Evolutionary conservation across 37 sponge, comb jelly and placozoan species (phyloP), one percentile per base, ranked within the genome.

Genomic region (Oopsacas minuta): DNA sequence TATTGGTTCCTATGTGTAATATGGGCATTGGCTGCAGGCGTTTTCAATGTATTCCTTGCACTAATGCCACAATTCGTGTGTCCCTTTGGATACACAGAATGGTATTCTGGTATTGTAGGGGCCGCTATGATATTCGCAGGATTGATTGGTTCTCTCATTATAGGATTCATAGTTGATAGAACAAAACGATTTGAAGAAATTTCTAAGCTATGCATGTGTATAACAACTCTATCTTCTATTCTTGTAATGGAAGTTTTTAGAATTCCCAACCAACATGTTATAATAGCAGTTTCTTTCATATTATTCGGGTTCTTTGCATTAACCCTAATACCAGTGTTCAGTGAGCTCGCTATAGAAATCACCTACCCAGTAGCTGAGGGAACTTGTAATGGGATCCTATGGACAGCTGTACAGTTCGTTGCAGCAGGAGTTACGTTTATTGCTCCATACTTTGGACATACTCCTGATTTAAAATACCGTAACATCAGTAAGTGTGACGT

Each of bases 361-460:
- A 94, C 95, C 34, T 94, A 92, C 87, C 95, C 95, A 23, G 91
- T 90, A 7, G 86, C 93, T 17, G 95, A 94, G 87, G 91, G 91
- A 35, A 92, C 93, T 39, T 89, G 91, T 61, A 83, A 89, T 83
- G 95, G 95, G 0, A 52, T 94, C 8, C 91, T 94, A 15, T 94
- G 95, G 95, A 92, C 75, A 25, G 7, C 17, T 12, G 75, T 61
- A 25, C 75, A 61, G 75, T 61, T 61, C 75, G 22, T 61, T 25
- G 75, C 32, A 3, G 75, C 75, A 10, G 75, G 17, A 34, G 22
- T 61, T 34, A 61, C 75, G 28, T 61, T 61, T 34, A 34, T 61
- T 20, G 75, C 75, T 3, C 75, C 75, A 3, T 61, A 32, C 22
- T 25, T 61, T 5, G 30, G 28, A 32, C 20, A 34, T 25, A 25